Base-by-base conservation (phyloP, 2,888 invertebrate genomes). In the Xanthia icteritia region DNA sequence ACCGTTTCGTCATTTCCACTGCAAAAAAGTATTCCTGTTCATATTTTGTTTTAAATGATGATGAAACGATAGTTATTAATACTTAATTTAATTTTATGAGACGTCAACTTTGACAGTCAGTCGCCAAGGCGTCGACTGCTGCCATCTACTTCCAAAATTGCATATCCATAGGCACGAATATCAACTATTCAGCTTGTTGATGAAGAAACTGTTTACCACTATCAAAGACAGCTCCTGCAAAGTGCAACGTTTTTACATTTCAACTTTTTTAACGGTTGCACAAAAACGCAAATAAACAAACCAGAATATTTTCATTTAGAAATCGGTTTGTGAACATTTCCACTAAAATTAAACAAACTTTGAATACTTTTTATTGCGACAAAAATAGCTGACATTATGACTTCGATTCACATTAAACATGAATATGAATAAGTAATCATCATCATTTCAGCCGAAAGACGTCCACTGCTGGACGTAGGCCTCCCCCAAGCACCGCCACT, bases 311-410 rank as follows among this genome's bases (percentile, higher is more conserved):
- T 79, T 51, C 8, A 69, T 69, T 65, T 54, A 4, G 27, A 61
- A 72, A 45, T 42, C 39, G 20, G 42, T 64, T 72, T 51, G 42
- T 54, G 60, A 69, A 63, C 8, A 56, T 60, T 82, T 61, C 5
- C 27, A 54, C 54, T 63, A 31, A 63, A 63, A 45, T 58, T 31
- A 23, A 63, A 23, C n/a, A 9, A 63, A 68, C 6, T 72, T 63
- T 67, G 20, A n/a, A 64, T 36, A 56, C 15, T 56, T 73, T 78
- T 76, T 71, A 67, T 64, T 71, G 60, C 39, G 42, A 67, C 42
- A 78, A 68, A 71, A n/a, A 74, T 65, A 39, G 48, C 45, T 56
- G 70, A 73, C 27, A 48, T 64, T 56, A 76, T 61, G 63, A 65
- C 17, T 84, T 67, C 31, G 45, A 42, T 60, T 23, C 0, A 20